These are phyloP conservation scores for Gasteruption jaculator DNA, from an alignment of 2,888 invertebrate species.

Conservation along the genomic window DNA sequence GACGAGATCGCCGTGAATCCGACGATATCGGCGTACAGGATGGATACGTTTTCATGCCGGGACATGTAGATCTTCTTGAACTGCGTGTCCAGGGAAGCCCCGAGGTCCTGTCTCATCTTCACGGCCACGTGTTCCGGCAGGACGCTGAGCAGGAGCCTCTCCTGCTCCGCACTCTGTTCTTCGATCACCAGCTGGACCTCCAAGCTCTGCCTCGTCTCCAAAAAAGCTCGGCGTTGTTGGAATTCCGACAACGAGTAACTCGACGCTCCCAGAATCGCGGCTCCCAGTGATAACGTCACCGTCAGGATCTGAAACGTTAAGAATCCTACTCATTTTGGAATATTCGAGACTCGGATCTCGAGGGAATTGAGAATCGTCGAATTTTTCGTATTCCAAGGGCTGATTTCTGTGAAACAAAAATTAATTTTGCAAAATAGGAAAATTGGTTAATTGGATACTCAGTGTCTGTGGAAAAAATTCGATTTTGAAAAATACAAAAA, in stretches of 20 bases:
- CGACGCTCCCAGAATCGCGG: conserved; percentile 71
- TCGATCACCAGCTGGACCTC: conserved; percentile 90
- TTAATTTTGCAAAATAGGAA: no score
- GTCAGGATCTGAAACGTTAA: conserved; percentile 35
- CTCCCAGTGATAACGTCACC: conserved; percentile 50
- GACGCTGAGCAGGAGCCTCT: conserved; percentile 85
- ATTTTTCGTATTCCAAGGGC: neutral
- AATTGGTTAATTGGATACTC: no score
- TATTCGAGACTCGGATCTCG: no score
- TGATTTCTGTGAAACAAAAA: neutral
- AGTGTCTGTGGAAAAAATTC: no score
- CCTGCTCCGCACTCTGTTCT: conserved; percentile 91
- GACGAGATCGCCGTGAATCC: conserved; percentile 96
- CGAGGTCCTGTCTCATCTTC: conserved; percentile 92
- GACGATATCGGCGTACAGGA: conserved; percentile 96
- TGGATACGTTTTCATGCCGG: conserved; percentile 95
- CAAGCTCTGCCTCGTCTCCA: conserved; percentile 85
- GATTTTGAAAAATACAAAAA: no score
- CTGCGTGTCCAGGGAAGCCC: conserved; percentile 81
- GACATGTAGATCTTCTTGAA: conserved; percentile 98
- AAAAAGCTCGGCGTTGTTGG: conserved; percentile 82
- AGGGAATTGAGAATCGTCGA: neutral
- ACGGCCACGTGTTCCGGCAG: conserved; percentile 94
- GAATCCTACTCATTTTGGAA: no score
- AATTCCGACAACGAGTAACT: conserved; percentile 75